Percentiles rank a stretch among this genome's conserved stretches.
Conservation (phyloP, 2,113 vertebrate genomes). For the Phyllostomus hastatus region DNA sequence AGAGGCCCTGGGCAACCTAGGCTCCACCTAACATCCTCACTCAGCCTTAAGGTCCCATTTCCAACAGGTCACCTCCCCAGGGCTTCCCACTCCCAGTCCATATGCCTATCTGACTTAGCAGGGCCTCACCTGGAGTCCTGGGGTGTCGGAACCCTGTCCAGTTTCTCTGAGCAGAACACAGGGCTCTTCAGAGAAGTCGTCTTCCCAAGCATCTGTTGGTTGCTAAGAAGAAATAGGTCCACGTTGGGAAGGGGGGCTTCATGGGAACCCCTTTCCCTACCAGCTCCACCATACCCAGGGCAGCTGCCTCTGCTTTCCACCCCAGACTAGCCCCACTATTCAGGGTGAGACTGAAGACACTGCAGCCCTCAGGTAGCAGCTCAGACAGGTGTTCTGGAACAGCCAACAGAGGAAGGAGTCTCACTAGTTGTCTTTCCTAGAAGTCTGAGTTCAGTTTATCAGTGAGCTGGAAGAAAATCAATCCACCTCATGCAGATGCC, state of each 20-base stretch:
- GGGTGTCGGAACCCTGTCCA: conserved; percentile 64
- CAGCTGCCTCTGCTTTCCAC: neutral
- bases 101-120: neutral
- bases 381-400: neutral
- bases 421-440: neutral
- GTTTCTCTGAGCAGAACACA: conserved; percentile 56
- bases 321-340: neutral
- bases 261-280: neutral
- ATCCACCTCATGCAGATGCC: neutral
- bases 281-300: neutral
- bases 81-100: neutral
- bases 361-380: neutral
- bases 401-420: neutral
- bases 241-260: neutral
- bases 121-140: conserved; percentile 71
- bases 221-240: conserved; percentile 53
- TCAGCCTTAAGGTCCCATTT: neutral
- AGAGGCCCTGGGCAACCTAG: neutral
- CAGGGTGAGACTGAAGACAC: neutral
- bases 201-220: conserved; percentile 76
- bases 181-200: conserved; percentile 71
- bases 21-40: neutral
- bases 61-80: neutral
- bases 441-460: neutral
- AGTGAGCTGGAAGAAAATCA: neutral